These are phyloP conservation scores for Trichechus manatus DNA, from an alignment of 2,113 vertebrate species.

Conservation along the genomic window DNA sequence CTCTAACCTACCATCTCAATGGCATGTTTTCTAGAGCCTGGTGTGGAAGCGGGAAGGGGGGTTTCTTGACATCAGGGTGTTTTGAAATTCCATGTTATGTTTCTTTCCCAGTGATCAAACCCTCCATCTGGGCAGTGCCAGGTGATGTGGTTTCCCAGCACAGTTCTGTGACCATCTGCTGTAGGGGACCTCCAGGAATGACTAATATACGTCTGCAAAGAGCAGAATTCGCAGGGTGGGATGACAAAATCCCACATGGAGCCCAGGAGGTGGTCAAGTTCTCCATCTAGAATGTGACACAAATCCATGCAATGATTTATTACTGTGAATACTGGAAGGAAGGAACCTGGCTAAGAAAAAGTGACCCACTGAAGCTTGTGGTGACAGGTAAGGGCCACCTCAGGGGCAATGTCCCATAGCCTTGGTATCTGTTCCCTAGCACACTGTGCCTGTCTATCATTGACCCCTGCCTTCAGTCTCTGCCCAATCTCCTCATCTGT, in stretches of 20 bases:
- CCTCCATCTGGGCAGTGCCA: not conserved
- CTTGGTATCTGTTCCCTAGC: not conserved
- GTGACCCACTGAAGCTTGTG: not conserved
- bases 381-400: conserved; percentile 9
- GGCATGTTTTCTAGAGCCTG: not conserved
- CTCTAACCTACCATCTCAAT: not conserved
- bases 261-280: not conserved
- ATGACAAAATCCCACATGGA: not conserved
- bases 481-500: not conserved
- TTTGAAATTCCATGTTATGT: not conserved
- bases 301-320: not conserved
- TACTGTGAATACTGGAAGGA: not conserved
- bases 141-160: not conserved
- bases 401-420: no score
- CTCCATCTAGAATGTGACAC: not conserved
- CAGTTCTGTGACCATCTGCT: not conserved
- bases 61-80: not conserved
- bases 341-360: accelerated
- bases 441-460: not conserved
- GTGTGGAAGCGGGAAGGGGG: not conserved
- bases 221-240: accelerated
- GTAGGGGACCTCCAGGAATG: not conserved
- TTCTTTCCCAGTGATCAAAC: not conserved
- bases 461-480: not conserved
- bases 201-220: not conserved